Conservation (phyloP, 2,113 vertebrate species). For the Tylochromis polylepis region DNA sequence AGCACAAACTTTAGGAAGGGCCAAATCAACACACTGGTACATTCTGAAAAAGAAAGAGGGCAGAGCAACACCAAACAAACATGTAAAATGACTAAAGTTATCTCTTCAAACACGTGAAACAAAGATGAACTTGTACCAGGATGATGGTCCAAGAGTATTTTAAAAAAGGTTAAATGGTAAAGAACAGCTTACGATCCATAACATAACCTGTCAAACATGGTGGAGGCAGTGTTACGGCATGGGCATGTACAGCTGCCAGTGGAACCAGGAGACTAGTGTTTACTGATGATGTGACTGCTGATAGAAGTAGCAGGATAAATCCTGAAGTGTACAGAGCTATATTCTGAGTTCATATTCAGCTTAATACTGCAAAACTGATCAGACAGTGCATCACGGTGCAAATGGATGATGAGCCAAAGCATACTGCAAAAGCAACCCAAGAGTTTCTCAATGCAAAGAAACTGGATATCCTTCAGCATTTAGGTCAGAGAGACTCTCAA, state of each 20-base stretch:
- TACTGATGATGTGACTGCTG: neutral
- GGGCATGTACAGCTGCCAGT: neutral
- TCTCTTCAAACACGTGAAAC: neutral
- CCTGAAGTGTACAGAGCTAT: neutral
- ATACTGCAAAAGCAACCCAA: neutral
- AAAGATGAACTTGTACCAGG: neutral
- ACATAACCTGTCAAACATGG: accelerated
- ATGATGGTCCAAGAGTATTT: neutral
- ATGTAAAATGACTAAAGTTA: neutral
- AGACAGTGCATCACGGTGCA: neutral
- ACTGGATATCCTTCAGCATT: neutral
- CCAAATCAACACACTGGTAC: neutral
- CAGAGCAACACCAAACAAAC: neutral
- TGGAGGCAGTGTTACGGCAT: neutral
- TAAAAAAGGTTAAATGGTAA: neutral
- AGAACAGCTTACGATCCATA: neutral
- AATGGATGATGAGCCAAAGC: neutral
- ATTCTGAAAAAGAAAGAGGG: neutral
- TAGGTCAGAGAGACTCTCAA: too few relatives aligned
- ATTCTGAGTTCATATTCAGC: neutral
- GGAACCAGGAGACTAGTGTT: neutral
- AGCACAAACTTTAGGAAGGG: neutral
- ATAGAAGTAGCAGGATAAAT: neutral
- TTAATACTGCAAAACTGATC: accelerated
- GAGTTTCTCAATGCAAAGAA: neutral